Evolutionary conservation across 2,888 invertebrate species (phyloP), one percentile per base, ranked within the genome.

Genomic region (Acleris sparsana): DNA sequence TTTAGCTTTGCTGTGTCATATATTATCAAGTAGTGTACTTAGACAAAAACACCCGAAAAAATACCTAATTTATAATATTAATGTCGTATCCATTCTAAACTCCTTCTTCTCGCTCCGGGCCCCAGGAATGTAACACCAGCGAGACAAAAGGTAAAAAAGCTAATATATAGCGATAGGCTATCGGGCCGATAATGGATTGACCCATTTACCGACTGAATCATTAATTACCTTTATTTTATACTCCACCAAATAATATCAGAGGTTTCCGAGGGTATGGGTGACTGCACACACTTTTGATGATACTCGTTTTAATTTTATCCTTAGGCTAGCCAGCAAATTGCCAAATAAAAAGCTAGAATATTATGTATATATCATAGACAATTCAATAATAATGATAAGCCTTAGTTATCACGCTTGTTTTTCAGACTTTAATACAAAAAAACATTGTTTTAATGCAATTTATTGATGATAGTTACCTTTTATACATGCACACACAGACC

Each of bases 181-280:
- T 91, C 91, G 87, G 91, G 89, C 89, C 80, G 88, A 92, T 91
- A 90, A 89, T 87, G 86, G 84, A 89, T 87, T 88, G 89, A 88
- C 86, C 89, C 91, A 90, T 89, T 91, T 88, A 85, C 78, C 75
- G 78, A 79, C 83, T 87, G 88, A 87, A 86, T 89, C 90, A 87
- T 85, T 87, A 82, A 85, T 82, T 82, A 75, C 63, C 72, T 74
- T 77, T 75, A 51, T 56, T 62, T 66, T 68, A 72, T 55, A 39
- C 33, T 60, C 67, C 72, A 68, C 58, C 43, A 49, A 59, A 59
- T n/a, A 57, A 57, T 44, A 22, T 20, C 46, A 13, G 25, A 46
- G 18, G 56, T 43, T 16, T 48, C 25, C 16, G 16, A 20, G 17
- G 48, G 16, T 9, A n/a, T n/a, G 56, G 43, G 56, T 44, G 22